Base-by-base conservation (phyloP, 2,888 invertebrate species). In the Tortrix viridana region DNA sequence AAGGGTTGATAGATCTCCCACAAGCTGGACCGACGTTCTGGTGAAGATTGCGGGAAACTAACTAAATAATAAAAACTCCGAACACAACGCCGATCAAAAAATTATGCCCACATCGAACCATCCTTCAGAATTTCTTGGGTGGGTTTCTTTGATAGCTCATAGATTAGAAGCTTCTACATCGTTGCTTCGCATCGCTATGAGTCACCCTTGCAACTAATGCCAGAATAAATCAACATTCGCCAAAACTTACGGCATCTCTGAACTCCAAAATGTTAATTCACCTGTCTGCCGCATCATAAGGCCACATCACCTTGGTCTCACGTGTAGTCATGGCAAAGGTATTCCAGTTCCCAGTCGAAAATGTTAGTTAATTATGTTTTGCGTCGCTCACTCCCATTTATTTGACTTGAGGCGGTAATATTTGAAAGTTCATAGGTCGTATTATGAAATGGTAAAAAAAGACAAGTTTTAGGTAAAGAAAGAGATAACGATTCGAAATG, bases 261-360 rank as follows among this genome's bases (percentile, higher is more conserved):
- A 57, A 19, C 23, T 46, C 19, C 48, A 23, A 32, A 61, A 62
- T 62, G 56, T 50, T 46, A 62, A 62, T 50, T 62, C 56, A 56
- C 46, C 50, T 52, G 59, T 52, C 62, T 52, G 41, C 37, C 19
- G 46, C 50, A 20, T 37, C 23, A 62, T 44, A 61, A 55, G 37
- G 32, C 50, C 37, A 32, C 62, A 50, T 50, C 32, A 32, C 55
- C 49, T 43, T 22, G 19, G 32, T 44, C 43, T 55, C 38, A 58
- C 47, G 48, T 41, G 20, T 23, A 55, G 50, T 62, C 61, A 62
- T 26, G 50, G 37, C 22, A 22, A 37, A 23, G 50, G 62, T 38
- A 62, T 62, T 53, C 50, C 56, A 57, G 19, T 50, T 20, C 38
- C 22, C 50, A 26, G 44, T 12, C 50, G 19, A 50, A 59, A 16